Conservation (phyloP, 2,888 invertebrate species). For the Loripinus fragilis region DNA sequence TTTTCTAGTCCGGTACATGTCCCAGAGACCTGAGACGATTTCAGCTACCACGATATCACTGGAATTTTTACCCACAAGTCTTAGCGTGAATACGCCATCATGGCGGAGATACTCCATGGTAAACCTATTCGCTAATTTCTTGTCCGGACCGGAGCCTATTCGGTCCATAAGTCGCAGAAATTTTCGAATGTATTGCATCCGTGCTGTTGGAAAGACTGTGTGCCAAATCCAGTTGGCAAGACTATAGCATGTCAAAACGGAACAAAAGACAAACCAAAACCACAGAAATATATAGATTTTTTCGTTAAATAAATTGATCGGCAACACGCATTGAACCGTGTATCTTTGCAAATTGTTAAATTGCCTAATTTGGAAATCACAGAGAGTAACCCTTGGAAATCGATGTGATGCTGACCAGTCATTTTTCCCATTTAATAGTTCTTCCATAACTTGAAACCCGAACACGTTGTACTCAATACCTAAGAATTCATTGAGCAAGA, state of each 20-base stretch:
- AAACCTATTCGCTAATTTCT: conserved; percentile 81
- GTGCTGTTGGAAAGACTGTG: conserved; percentile 81
- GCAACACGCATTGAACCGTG: conserved; percentile 79
- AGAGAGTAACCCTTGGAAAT: conserved; percentile 82
- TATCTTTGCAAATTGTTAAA: conserved; percentile 80
- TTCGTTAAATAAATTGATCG: conserved; percentile 81
- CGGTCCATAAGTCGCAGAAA: conserved; percentile 84
- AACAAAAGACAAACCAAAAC: conserved; percentile 83
- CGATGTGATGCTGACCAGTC: conserved; percentile 79
- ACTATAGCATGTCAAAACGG: conserved; percentile 77
- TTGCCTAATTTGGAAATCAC: conserved; percentile 82
- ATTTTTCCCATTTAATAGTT: conserved; percentile 81
- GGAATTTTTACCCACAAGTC: conserved; percentile 81
- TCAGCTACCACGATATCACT: conserved; percentile 82
- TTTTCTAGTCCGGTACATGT: conserved; percentile 79
- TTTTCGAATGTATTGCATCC: conserved; percentile 83
- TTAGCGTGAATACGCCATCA: conserved; percentile 82
- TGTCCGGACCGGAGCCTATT: conserved; percentile 79
- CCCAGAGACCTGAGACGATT: conserved; percentile 81
- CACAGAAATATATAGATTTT: conserved; percentile 83
- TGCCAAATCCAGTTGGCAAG: conserved; percentile 81
- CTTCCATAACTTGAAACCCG: conserved; percentile 84
- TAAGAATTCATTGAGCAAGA: conserved; percentile 84
- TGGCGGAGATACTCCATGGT: conserved; percentile 81
- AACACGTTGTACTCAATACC: conserved; percentile 82